These are phyloP conservation scores for Hypena proboscidalis DNA, from an alignment of 2,888 invertebrate species.

Conservation along the genomic window DNA sequence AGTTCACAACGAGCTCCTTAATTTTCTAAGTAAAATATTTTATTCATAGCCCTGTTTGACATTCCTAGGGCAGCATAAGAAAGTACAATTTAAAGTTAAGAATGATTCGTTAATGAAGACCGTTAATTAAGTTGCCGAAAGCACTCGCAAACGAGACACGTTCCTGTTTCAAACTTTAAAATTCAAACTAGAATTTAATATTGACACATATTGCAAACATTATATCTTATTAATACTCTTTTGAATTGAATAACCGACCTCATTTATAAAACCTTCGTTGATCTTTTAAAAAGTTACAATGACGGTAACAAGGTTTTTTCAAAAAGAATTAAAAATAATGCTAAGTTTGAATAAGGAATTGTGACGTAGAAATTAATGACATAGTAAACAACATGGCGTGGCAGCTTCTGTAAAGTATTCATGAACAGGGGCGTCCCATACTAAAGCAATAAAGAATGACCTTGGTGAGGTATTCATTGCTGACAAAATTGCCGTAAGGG, in stretches of 20 bases:
- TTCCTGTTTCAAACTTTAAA: conserved; percentile 1
- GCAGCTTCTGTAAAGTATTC: conserved; percentile 9
- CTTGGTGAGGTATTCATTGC: background rate
- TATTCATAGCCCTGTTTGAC: no score
- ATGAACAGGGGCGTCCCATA: conserved; percentile 11
- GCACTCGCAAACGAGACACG: conserved; percentile 11
- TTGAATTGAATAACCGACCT: no score
- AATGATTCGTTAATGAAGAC: conserved; percentile 18
- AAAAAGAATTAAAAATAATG: background rate
- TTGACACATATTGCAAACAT: no score
- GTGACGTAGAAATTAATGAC: conserved; percentile 1
- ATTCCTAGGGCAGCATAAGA: no score
- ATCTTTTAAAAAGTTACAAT: no score
- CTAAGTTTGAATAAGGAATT: background rate
- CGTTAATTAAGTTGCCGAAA: conserved; percentile 13
- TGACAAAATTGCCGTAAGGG: background rate
- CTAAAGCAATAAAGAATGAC: conserved; percentile 3
- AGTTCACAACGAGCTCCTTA: background rate
- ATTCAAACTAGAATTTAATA: conserved; percentile 6
- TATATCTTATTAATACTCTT: no score
- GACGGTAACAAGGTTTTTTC: no score
- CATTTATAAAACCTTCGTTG: background rate
- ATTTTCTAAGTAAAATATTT: background rate
- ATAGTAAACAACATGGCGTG: background rate
- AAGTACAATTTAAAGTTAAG: conserved; percentile 4